Percentiles rank a stretch among this genome's conserved stretches.
These are phyloP conservation scores for Pyrocephalus nanus DNA, from an alignment of 2,797 vertebrate genomes.

Conservation along the genomic window DNA sequence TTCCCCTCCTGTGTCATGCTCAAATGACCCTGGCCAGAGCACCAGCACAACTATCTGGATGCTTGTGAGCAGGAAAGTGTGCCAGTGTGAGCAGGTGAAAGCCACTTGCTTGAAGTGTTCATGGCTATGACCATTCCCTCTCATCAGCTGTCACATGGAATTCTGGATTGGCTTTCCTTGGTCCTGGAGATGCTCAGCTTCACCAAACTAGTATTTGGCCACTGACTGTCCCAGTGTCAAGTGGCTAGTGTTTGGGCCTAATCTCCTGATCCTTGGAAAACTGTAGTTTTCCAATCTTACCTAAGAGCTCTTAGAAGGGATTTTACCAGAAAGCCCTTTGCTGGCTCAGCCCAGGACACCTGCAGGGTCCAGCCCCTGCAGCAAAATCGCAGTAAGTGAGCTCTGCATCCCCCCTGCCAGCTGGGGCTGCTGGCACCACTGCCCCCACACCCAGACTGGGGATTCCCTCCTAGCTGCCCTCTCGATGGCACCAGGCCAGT, in stretches of 20 bases:
- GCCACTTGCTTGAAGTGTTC: not conserved
- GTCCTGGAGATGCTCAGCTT: not conserved
- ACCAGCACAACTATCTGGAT: not conserved
- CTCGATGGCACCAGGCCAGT: not conserved
- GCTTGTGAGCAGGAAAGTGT: not conserved
- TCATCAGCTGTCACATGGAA: not conserved
- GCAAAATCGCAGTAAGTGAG: fast-evolving
- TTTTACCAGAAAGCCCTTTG: not conserved
- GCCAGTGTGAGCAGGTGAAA: not conserved
- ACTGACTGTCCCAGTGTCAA: not conserved
- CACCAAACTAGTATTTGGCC: not conserved
- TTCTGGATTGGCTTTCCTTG: not conserved
- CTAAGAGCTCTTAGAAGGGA: not conserved
- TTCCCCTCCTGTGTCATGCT: not conserved
- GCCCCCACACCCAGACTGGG: not conserved
- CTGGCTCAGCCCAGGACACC: not conserved
- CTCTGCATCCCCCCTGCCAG: not conserved
- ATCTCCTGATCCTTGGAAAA: not conserved
- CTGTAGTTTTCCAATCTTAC: not conserved
- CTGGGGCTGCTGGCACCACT: not conserved
- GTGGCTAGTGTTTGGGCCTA: not conserved
- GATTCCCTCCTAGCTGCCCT: not conserved
- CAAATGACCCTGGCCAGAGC: not conserved
- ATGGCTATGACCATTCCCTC: not conserved
- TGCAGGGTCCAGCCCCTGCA: not conserved